Base-by-base conservation (phyloP, 2,797 vertebrate genomes). In the Peromyscus aztecus region DNA sequence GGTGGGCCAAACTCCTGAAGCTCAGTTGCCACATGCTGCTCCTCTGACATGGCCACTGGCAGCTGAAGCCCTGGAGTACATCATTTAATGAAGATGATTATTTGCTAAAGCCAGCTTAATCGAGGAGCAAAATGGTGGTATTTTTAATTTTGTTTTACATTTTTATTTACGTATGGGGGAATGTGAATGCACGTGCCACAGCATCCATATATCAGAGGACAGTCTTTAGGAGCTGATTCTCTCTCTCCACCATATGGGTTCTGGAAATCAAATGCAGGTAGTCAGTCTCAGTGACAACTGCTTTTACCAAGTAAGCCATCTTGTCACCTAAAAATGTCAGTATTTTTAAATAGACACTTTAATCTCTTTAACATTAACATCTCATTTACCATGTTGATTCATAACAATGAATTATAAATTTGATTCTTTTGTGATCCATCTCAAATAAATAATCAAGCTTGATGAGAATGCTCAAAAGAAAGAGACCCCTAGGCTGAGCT, bases 261-360 rank as follows among this genome's bases (percentile, higher is more conserved):
- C 24, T 87, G 85, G 61, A 71, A 73, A 57, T 87, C 23, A 40
- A 37, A 73, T 4, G 29, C 14, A 2, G n/a, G n/a, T 19, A 55
- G 49, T 73, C n/a, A 57, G 16, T 37, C 24, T 73, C n/a, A 12
- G 2, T 40, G n/a, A 19, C 85, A 87, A 57, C 13, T 59, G 23
- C 31, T 23, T 29, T 21, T 31, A 59, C 27, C 9, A 6, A 31
- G 37, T 21, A 23, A 73, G 34, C 24, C 49, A 73, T 57, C n/a
- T 10, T 57, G 49, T 71, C n/a, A 87, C 13, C 65, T 17, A 59
- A 73, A 75, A 31, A 34, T 57, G 52, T 12, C 52, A 43, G 52
- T 43, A 89, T 97, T 98, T 94, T 98, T 75, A 97, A 98, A 94
- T 12, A 97, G 96, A 97, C 4, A 80, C 49, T 86, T 46, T 94